Evolutionary conservation across 2,888 invertebrate species (phyloP).

Genomic region (Leptothorax acervorum): DNA sequence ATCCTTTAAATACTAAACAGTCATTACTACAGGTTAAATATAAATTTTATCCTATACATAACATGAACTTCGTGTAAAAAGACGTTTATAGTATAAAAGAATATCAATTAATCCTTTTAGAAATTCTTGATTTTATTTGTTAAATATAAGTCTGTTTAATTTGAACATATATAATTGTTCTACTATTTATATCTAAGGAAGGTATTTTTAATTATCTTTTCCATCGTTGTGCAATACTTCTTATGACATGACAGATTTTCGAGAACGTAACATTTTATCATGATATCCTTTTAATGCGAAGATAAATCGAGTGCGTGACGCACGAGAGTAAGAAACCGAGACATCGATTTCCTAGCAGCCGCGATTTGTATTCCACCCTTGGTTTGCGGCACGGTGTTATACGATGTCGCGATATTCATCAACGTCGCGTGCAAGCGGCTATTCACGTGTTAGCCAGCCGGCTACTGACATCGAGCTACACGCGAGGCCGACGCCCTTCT

Average conservation of each 20-base stretch:
- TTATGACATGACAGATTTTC: not conserved
- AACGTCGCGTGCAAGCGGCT: constrained; percentile 19
- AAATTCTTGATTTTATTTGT: not conserved
- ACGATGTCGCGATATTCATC: constrained; percentile 16
- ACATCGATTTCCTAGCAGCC: not conserved
- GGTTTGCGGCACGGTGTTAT: not conserved
- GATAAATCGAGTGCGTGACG: constrained; percentile 32
- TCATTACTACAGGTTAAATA: not conserved
- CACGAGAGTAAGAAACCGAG: constrained; percentile 6
- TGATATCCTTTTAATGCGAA: not conserved
- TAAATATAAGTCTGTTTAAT: not conserved
- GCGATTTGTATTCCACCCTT: constrained; percentile 5
- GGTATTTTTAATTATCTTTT: not conserved
- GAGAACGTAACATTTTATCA: not conserved
- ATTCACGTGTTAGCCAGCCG: not conserved
- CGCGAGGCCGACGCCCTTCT: constrained; percentile 14
- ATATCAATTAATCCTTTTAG: not conserved
- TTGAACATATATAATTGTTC: not conserved
- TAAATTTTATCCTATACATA: not conserved
- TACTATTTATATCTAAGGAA: not conserved
- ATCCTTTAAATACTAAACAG: not conserved
- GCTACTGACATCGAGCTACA: constrained; percentile 29
- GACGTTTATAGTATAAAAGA: not conserved
- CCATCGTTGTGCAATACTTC: not conserved
- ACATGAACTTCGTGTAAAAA: not conserved